Evolutionary conservation across 2,113 vertebrate genomes (phyloP).

Genomic region (Mustela nigripes): DNA sequence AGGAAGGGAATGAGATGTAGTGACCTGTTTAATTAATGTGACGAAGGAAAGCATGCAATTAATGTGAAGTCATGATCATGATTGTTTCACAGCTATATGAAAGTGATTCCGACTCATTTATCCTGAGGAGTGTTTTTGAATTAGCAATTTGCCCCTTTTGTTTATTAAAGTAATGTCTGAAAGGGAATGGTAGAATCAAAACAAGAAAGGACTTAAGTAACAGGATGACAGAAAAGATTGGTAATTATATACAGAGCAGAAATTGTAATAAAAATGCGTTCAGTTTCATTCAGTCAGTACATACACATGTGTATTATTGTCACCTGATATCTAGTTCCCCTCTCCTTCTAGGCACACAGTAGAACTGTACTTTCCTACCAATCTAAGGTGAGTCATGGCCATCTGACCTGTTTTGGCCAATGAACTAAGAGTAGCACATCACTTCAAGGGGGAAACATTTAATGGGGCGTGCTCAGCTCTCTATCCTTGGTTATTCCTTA

Average conservation of each 20-base stretch:
- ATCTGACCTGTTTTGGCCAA: background rate
- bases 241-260: background rate
- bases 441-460: background rate
- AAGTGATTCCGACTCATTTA: slow-evolving; percentile 51
- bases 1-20: slow-evolving; percentile 28
- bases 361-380: background rate
- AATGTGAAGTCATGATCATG: slow-evolving; percentile 26
- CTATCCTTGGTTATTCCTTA: background rate
- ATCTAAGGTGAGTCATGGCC: background rate
- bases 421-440: background rate
- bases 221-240: background rate
- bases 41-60: slow-evolving; percentile 36
- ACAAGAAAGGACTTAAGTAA: slow-evolving; percentile 33
- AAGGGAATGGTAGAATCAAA: background rate
- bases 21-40: slow-evolving; percentile 46
- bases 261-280: background rate
- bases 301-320: background rate
- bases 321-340: background rate
- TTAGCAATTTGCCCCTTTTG: slow-evolving; percentile 34
- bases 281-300: background rate
- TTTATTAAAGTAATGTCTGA: slow-evolving; percentile 18
- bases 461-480: background rate
- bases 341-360: background rate
- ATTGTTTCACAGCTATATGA: background rate
- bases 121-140: slow-evolving; percentile 48